Evolutionary conservation across 2,113 vertebrate genomes (phyloP).

Genomic region (Pelobates fuscus): DNA sequence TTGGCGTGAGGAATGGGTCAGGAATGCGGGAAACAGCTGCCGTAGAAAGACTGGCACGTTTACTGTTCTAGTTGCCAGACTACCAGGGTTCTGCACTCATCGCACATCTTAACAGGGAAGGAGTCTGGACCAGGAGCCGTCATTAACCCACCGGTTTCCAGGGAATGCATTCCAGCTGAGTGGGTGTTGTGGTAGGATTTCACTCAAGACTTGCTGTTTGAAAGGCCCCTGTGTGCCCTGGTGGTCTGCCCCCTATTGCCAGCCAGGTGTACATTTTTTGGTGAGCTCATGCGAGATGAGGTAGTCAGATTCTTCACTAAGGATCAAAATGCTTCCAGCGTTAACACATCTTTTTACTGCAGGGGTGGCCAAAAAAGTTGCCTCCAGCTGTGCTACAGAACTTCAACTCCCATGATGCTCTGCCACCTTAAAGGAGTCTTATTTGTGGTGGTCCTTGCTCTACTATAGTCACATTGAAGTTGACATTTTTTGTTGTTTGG

Average conservation of each 20-base stretch:
- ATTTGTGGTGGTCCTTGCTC: too few relatives aligned
- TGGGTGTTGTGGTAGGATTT: constrained; percentile 11
- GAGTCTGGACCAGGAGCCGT: constrained; percentile 36
- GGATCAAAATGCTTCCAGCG: background rate
- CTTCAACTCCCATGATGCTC: too few relatives aligned
- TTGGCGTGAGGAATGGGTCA: constrained; percentile 84
- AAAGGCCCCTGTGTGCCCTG: background rate
- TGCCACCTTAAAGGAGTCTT: too few relatives aligned
- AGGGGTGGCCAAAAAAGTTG: too few relatives aligned
- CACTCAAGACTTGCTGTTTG: background rate
- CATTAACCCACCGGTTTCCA: constrained; percentile 21
- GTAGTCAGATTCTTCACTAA: background rate
- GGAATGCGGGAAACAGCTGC: constrained; percentile 94
- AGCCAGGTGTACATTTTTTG: background rate
- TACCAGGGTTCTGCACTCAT: constrained; percentile 9
- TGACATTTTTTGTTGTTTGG: background rate
- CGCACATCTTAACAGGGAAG: constrained; percentile 9
- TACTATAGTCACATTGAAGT: too few relatives aligned
- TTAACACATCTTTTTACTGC: background rate
- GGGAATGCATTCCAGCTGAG: constrained; percentile 9
- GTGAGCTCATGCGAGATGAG: background rate
- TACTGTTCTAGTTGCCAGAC: constrained; percentile 25
- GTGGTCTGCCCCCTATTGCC: background rate
- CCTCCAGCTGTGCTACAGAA: too few relatives aligned
- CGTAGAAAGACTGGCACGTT: constrained; percentile 69